These are phyloP conservation scores for Mythimna lalbum DNA, from an alignment of 2,888 invertebrate genomes.

Conservation along the genomic window DNA sequence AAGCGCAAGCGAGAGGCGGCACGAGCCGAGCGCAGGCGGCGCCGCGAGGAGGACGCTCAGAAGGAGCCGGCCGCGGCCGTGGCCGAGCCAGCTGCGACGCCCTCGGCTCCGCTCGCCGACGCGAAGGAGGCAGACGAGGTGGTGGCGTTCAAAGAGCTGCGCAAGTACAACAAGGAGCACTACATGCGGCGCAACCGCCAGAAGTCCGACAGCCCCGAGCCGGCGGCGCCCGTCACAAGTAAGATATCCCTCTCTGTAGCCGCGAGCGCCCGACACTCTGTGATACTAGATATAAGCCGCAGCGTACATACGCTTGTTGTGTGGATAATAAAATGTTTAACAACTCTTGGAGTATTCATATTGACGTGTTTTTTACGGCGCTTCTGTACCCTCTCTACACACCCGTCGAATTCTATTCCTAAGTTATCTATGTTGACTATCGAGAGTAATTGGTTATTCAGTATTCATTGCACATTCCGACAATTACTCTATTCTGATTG, in stretches of 20 bases:
- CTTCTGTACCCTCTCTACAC: conserved; percentile 78
- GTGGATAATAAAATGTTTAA: conserved; percentile 87
- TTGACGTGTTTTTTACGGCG: conserved; percentile 78
- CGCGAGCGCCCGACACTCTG: conserved; percentile 62
- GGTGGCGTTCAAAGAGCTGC: conserved; percentile 90
- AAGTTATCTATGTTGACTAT: conserved; percentile 50
- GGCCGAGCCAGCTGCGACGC: conserved; percentile 29
- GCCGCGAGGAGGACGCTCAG: conserved; percentile 69
- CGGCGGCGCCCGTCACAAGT: conserved; percentile 78
- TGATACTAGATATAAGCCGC: conserved; percentile 82
- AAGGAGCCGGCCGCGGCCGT: conserved; percentile 61
- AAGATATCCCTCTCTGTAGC: conserved; percentile 80
- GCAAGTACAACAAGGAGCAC: conserved; percentile 90
- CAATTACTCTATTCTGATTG: conserved; percentile 19
- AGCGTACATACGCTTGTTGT: conserved; percentile 73
- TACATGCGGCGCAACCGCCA: conserved; percentile 93
- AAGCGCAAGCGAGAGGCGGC: conserved; percentile 52
- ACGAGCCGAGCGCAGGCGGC: conserved; percentile 56
- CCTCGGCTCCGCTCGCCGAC: conserved; percentile 60
- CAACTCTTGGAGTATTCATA: conserved; percentile 87
- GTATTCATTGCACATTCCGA: conserved; percentile 39
- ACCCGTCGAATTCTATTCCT: conserved; percentile 20
- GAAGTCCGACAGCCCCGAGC: conserved; percentile 91
- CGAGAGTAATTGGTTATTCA: conserved; percentile 57
- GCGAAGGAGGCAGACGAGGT: conserved; percentile 56